A percentile compares a stretch with the other conserved stretches of the same genome.
phyloP scores from a whole-genome alignment of 2,888 invertebrate species.

The Lysandra bellargus region DNA sequence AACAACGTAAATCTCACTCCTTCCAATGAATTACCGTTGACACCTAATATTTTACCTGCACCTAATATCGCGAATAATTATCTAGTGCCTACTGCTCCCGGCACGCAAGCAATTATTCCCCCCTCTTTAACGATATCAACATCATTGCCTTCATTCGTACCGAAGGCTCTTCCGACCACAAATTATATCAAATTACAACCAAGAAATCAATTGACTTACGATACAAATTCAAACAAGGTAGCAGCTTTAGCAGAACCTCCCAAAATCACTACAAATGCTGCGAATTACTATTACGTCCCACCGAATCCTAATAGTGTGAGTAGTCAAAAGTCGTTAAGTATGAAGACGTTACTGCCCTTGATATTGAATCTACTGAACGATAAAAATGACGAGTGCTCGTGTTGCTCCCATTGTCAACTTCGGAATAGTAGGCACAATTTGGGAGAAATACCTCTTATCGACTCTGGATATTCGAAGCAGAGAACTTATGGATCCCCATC shows the following conservation, averaged over 20 bases:
- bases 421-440: constrained; percentile 37
- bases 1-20: constrained; percentile 1
- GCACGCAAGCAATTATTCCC: not conserved
- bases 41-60: not conserved
- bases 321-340: constrained; percentile 51
- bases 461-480: constrained; percentile 53
- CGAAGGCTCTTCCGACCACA: not conserved
- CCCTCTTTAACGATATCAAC: constrained; percentile 9
- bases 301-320: not conserved
- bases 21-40: not conserved
- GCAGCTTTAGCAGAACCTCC: not conserved
- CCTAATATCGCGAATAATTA: constrained; percentile 13
- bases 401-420: constrained; percentile 41
- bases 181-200: not conserved
- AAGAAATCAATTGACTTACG: not conserved
- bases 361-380: constrained; percentile 63
- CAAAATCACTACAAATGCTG: constrained; percentile 17
- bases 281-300: not conserved
- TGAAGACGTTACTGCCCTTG: constrained; percentile 63
- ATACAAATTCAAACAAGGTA: not conserved
- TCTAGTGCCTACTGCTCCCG: not conserved
- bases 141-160: constrained; percentile 16
- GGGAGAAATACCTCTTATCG: constrained; percentile 39
- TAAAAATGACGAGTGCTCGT: constrained; percentile 49
- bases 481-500: constrained; percentile 34